A percentile compares a stretch with the other conserved stretches of the same genome.
These are phyloP conservation scores for Diorhabda elongata DNA, from an alignment of 1,140 invertebrate species.

Conservation along the genomic window DNA sequence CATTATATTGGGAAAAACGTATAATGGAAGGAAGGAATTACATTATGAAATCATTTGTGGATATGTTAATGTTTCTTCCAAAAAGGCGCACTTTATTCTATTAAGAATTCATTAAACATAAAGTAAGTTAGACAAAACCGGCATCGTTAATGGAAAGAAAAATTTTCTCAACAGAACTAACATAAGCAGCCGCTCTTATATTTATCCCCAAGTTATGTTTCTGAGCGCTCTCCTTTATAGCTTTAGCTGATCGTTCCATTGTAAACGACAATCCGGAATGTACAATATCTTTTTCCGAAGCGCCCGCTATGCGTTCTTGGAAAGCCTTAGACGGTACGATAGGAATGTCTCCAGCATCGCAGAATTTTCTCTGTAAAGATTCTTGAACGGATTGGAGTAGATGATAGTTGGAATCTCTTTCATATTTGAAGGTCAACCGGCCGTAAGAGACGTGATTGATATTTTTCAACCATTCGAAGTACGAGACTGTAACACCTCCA, in stretches of 20 bases:
- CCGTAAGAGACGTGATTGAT: slow-evolving; percentile 99
- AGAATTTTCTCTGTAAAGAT: slow-evolving; percentile 93
- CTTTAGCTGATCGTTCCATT: slow-evolving; percentile 91
- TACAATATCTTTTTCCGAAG: slow-evolving; percentile 99
- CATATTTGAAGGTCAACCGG: slow-evolving; percentile 98
- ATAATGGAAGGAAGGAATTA: too few species aligned
- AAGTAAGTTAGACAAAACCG: slow-evolving; percentile 78
- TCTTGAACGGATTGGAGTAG: slow-evolving; percentile 97
- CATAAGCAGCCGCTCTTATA: slow-evolving; percentile 80
- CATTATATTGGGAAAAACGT: too few species aligned
- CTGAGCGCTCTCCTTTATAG: slow-evolving; percentile 72
- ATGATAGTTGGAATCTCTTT: slow-evolving; percentile 96
- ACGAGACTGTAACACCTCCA: slow-evolving; percentile 99
- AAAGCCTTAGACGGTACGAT: slow-evolving; percentile 94
- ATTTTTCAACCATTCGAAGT: slow-evolving; percentile 99
- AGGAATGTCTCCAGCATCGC: slow-evolving; percentile 90
- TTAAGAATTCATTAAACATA: too few species aligned
- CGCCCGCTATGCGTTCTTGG: slow-evolving; percentile 94
- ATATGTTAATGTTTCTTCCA: too few species aligned
- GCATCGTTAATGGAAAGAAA: slow-evolving; percentile 93
- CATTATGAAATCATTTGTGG: too few species aligned
- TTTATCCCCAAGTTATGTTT: slow-evolving; percentile 84
- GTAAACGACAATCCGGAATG: slow-evolving; percentile 98
- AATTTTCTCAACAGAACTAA: slow-evolving; percentile 84
- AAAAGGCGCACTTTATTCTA: too few species aligned